Conservation (phyloP, 2,888 invertebrate species). For the Thecophora atra region DNA sequence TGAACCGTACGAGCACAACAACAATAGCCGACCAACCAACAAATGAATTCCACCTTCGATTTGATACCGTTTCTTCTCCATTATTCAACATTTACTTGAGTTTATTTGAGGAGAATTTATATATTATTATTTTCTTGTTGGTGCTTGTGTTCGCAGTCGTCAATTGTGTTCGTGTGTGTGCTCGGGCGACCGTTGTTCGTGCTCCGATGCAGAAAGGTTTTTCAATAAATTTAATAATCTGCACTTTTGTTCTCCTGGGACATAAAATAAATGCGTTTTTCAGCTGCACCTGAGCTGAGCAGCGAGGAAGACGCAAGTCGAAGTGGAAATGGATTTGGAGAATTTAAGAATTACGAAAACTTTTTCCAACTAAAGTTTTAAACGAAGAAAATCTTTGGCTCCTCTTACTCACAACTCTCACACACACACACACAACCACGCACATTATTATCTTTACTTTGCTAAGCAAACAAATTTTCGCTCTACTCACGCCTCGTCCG, state of each 20-base stretch:
- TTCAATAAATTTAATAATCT: not conserved
- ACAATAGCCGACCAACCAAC: not conserved
- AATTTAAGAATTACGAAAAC: not conserved
- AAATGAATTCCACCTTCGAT: constrained; percentile 26
- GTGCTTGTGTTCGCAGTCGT: not conserved
- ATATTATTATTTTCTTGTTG: not conserved
- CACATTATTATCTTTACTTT: constrained; percentile 29
- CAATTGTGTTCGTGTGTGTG: not conserved
- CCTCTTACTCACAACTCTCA: not conserved
- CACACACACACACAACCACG: not conserved
- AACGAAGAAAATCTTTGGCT: not conserved
- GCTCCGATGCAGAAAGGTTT: not conserved
- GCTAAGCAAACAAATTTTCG: constrained; percentile 29
- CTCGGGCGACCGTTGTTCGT: not conserved
- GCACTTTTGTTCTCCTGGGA: not conserved
- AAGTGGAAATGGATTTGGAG: not conserved
- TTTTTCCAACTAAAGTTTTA: constrained; percentile 8
- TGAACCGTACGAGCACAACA: constrained; percentile 41
- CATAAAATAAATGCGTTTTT: not conserved
- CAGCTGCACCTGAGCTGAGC: not conserved
- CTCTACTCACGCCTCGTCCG: not conserved
- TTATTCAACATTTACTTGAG: constrained; percentile 27
- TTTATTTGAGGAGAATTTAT: not conserved
- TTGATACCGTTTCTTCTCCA: constrained; percentile 18
- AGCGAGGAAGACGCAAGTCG: not conserved